phyloP scores from a whole-genome alignment of 2,888 invertebrate genomes.

The Ectropis crepuscularia region DNA sequence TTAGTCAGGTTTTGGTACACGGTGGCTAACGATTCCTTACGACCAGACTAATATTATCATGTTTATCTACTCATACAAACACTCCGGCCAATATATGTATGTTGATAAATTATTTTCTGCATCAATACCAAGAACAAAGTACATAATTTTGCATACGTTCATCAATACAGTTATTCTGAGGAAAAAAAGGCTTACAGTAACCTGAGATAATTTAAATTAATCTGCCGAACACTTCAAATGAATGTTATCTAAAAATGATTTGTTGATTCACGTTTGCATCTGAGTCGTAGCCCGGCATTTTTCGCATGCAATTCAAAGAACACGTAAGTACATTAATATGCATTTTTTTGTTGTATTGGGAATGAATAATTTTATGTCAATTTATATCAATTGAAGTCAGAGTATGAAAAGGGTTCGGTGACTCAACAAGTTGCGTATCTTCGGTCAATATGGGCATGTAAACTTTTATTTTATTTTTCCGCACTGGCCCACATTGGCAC shows the following conservation, averaged over 20 bases:
- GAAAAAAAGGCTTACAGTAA: slow-evolving; percentile 23
- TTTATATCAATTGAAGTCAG: slow-evolving; percentile 43
- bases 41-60: too few species aligned
- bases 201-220: slow-evolving; percentile 24
- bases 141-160: not conserved
- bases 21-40: too few species aligned
- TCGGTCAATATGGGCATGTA: slow-evolving; percentile 27
- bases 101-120: too few species aligned
- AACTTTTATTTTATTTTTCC: slow-evolving; percentile 19
- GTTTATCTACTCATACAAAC: too few species aligned
- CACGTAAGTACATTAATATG: slow-evolving; percentile 17
- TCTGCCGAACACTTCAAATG: slow-evolving; percentile 26
- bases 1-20: too few species aligned
- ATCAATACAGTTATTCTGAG: not conserved
- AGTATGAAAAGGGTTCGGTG: slow-evolving; percentile 51
- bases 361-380: slow-evolving; percentile 41
- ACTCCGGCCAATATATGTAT: too few species aligned
- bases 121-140: too few species aligned
- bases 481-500: slow-evolving; percentile 6
- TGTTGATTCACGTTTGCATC: slow-evolving; percentile 13
- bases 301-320: slow-evolving; percentile 18
- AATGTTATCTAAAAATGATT: slow-evolving; percentile 18
- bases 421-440: slow-evolving; percentile 41
- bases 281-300: slow-evolving; percentile 22
- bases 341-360: slow-evolving; percentile 23